Conservation (phyloP, 2,888 invertebrate genomes). For the Cheilosia pagana region DNA sequence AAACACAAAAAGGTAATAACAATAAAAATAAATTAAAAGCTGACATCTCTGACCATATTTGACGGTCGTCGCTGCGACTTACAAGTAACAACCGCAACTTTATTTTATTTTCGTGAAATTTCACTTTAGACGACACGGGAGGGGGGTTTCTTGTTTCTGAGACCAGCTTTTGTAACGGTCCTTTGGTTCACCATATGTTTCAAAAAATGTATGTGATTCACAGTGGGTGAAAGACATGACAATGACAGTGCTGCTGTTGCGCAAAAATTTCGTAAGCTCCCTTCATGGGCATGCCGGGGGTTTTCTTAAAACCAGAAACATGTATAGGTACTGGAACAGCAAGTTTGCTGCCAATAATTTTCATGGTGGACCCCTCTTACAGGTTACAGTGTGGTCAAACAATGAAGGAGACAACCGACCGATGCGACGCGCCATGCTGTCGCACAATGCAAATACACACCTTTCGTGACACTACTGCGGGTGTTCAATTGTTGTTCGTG, state of each 20-base stretch:
- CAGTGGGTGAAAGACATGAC: slow-evolving; percentile 18
- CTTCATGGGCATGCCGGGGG: slow-evolving; percentile 21
- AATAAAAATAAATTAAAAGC: slow-evolving; percentile 68
- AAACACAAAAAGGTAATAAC: slow-evolving; percentile 60
- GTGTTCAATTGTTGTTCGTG: slow-evolving; percentile 56
- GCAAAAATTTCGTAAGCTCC: slow-evolving; percentile 42
- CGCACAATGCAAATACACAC: slow-evolving; percentile 60
- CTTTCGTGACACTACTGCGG: slow-evolving; percentile 54
- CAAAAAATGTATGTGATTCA: slow-evolving; percentile 37
- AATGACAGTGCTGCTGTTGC: background rate
- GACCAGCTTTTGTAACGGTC: background rate
- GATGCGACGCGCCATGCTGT: slow-evolving; percentile 5
- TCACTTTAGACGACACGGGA: slow-evolving; percentile 24
- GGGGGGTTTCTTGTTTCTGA: slow-evolving; percentile 6
- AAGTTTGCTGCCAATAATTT: slow-evolving; percentile 43
- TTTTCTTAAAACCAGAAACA: slow-evolving; percentile 21
- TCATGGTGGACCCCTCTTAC: slow-evolving; percentile 8
- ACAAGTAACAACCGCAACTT: slow-evolving; percentile 34
- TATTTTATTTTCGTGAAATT: slow-evolving; percentile 64
- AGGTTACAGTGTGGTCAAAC: slow-evolving; percentile 27
- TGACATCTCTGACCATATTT: slow-evolving; percentile 69
- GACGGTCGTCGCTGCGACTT: slow-evolving; percentile 28
- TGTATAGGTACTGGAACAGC: slow-evolving; percentile 16
- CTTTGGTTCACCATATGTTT: slow-evolving; percentile 17
- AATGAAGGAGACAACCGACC: slow-evolving; percentile 4